A percentile compares a stretch with the other conserved stretches of the same genome.
These are phyloP conservation scores for Leptinotarsa undecemlineata DNA, from an alignment of 1,140 invertebrate genomes.

Conservation along the genomic window DNA sequence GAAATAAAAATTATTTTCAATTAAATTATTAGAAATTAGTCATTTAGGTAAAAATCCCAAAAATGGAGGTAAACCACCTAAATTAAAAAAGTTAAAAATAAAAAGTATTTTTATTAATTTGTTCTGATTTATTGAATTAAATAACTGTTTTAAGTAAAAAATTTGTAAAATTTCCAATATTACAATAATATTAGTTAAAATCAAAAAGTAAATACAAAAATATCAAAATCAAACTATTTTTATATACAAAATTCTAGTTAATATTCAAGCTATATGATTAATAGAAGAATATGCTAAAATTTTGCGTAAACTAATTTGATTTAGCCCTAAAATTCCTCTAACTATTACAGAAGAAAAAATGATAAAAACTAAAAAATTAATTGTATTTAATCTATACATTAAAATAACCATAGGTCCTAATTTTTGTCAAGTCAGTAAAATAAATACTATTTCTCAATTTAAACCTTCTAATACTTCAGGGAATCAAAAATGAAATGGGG, in stretches of 20 bases:
- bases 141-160: constrained; percentile 57
- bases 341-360: constrained; percentile 52
- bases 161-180: constrained; percentile 56
- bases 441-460: constrained; percentile 55
- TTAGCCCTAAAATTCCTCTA: constrained; percentile 53
- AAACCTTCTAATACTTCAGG: constrained; percentile 57
- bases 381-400: constrained; percentile 41
- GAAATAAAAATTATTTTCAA: constrained; percentile 52
- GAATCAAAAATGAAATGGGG: constrained; percentile 59
- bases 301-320: constrained; percentile 59
- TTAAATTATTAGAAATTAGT: constrained; percentile 58
- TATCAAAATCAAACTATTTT: constrained; percentile 56
- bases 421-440: constrained; percentile 61
- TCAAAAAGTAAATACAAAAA: constrained; percentile 56
- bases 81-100: constrained; percentile 58
- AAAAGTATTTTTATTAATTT: constrained; percentile 55
- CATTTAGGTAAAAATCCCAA: constrained; percentile 62
- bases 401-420: constrained; percentile 57
- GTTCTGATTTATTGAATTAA: constrained; percentile 51
- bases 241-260: constrained; percentile 52
- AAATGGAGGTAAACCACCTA: constrained; percentile 60
- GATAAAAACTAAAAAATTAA: constrained; percentile 52
- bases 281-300: constrained; percentile 60
- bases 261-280: constrained; percentile 61
- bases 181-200: constrained; percentile 53